Evolutionary conservation across 2,888 invertebrate species (phyloP).

Genomic region (Drosophila yooni): DNA sequence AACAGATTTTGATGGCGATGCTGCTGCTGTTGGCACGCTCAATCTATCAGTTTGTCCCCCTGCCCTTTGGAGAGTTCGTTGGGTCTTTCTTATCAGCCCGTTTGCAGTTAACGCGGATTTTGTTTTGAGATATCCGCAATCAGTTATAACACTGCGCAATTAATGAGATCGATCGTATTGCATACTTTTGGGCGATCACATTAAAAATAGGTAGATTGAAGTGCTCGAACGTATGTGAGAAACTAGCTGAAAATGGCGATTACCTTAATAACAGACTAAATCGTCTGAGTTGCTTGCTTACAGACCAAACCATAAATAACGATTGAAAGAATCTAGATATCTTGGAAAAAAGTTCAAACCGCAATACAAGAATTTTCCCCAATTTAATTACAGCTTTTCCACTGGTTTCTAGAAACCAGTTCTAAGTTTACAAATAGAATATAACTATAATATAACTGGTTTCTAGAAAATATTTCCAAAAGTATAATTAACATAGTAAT

Average conservation of each 20-base stretch:
- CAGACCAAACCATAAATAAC: neutral
- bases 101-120: slow-evolving; percentile 14
- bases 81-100: slow-evolving; percentile 34
- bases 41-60: neutral
- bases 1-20: slow-evolving; percentile 8
- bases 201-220: too few species aligned
- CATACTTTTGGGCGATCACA: slow-evolving; percentile 13
- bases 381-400: neutral
- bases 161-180: neutral
- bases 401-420: neutral
- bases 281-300: neutral
- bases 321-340: too few species aligned
- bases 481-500: too few species aligned
- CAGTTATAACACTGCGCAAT: slow-evolving; percentile 13
- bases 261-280: neutral
- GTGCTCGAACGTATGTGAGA: neutral
- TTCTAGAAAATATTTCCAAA: too few species aligned
- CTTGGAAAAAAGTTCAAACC: neutral
- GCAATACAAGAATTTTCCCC: neutral
- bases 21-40: neutral
- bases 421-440: neutral
- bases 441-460: neutral
- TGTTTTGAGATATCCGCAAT: neutral
- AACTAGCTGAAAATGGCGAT: neutral
- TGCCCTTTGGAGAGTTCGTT: slow-evolving; percentile 7